phyloP scores from a whole-genome alignment of 2,113 vertebrate species.

The Erinaceus europaeus region DNA sequence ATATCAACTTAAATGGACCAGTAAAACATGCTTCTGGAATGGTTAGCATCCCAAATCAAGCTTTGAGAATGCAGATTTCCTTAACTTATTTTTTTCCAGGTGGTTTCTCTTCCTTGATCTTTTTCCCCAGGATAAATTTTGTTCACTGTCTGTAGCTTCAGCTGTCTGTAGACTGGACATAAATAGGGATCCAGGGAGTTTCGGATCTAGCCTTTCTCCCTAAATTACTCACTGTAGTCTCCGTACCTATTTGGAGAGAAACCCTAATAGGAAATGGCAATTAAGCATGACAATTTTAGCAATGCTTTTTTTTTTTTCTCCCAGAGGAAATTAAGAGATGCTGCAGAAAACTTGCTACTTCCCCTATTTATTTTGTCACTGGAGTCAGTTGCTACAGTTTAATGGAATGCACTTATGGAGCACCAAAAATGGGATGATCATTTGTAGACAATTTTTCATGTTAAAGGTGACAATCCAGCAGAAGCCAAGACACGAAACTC shows the following conservation, averaged over 20 bases:
- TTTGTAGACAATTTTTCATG: neutral
- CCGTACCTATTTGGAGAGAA: neutral
- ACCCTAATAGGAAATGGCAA: neutral
- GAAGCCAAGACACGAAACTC: neutral
- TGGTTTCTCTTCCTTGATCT: neutral
- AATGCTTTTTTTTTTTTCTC: neutral
- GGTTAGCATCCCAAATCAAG: neutral
- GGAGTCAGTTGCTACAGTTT: neutral
- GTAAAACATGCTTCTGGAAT: neutral
- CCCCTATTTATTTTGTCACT: neutral
- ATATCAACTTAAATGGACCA: conserved; percentile 37
- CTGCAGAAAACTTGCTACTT: neutral
- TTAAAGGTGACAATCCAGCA: neutral
- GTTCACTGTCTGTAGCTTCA: neutral
- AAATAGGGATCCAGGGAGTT: neutral
- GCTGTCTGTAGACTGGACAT: neutral
- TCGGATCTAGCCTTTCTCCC: neutral
- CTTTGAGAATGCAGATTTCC: neutral
- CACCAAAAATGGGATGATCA: neutral
- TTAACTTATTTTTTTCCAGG: neutral
- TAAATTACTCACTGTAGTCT: neutral
- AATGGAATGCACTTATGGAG: neutral
- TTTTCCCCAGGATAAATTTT: neutral
- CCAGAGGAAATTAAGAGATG: neutral
- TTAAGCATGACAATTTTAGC: neutral